These are phyloP conservation scores for Agriopis marginaria DNA, from an alignment of 2,888 invertebrate genomes.

Conservation along the genomic window DNA sequence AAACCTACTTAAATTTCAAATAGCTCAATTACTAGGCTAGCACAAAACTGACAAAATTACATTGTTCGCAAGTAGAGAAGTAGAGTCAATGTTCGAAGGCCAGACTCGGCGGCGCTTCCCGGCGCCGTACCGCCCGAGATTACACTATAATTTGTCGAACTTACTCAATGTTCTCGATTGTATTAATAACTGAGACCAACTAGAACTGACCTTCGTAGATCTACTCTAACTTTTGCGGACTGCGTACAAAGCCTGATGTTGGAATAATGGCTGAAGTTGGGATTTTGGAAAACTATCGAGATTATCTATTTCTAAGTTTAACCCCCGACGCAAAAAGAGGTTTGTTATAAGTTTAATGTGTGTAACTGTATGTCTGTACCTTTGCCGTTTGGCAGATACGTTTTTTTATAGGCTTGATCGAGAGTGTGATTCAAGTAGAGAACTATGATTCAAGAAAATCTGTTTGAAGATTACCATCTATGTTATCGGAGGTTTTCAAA, in stretches of 20 bases:
- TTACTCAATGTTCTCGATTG: slow-evolving; percentile 73
- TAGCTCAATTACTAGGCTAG: slow-evolving; percentile 35
- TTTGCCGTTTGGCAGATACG: too few species aligned
- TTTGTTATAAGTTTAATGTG: too few species aligned
- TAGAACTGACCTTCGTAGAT: slow-evolving; percentile 23
- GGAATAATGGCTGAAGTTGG: background rate
- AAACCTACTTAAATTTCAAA: background rate
- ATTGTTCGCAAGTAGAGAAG: slow-evolving; percentile 61
- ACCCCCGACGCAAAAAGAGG: too few species aligned
- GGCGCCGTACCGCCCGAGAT: slow-evolving; percentile 63
- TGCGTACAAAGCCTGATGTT: background rate
- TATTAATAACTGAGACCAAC: slow-evolving; percentile 44
- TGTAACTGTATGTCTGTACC: too few species aligned
- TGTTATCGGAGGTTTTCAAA: too few species aligned
- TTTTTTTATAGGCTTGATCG: too few species aligned
- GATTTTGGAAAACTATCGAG: background rate
- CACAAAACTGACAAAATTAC: slow-evolving; percentile 42
- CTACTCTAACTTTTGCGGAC: slow-evolving; percentile 2
- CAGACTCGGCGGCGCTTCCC: slow-evolving; percentile 73
- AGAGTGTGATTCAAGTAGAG: too few species aligned
- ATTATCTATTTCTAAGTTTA: too few species aligned
- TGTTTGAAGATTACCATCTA: too few species aligned
- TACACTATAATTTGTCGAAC: slow-evolving; percentile 69
- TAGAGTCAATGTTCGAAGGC: slow-evolving; percentile 68
- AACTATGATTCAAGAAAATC: too few species aligned